phyloP scores from a whole-genome alignment of 2,888 invertebrate genomes.

The Elegia similella region DNA sequence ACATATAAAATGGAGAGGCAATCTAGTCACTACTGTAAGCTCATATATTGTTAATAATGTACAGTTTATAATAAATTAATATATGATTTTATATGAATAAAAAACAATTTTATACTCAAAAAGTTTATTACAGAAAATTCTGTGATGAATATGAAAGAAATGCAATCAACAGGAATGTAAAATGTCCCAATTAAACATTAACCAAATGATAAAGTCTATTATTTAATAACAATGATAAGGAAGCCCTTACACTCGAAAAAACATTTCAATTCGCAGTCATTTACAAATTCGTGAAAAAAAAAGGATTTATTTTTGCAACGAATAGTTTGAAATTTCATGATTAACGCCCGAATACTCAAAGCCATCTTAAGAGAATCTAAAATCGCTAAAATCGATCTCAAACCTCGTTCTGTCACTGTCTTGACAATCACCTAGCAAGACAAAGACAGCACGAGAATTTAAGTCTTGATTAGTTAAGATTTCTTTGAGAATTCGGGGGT shows the following conservation, averaged over 20 bases:
- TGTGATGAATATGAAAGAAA: slow-evolving; percentile 43
- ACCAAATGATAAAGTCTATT: slow-evolving; percentile 46
- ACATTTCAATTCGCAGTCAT: not conserved
- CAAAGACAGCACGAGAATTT: too few relatives aligned
- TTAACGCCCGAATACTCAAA: too few relatives aligned
- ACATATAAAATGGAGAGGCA: slow-evolving; percentile 49
- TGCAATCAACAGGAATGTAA: slow-evolving; percentile 69
- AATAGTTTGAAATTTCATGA: not conserved
- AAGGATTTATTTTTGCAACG: not conserved
- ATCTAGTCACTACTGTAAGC: slow-evolving; percentile 72
- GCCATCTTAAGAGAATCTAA: too few relatives aligned
- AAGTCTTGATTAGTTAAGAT: not conserved
- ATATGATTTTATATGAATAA: slow-evolving; percentile 42
- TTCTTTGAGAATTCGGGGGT: not conserved
- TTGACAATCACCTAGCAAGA: too few relatives aligned
- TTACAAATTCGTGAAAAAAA: too few relatives aligned
- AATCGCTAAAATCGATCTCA: too few relatives aligned
- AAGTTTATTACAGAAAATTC: slow-evolving; percentile 60
- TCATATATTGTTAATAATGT: slow-evolving; percentile 52
- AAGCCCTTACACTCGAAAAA: slow-evolving; percentile 31
- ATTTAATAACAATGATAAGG: slow-evolving; percentile 41
- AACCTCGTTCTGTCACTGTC: too few relatives aligned
- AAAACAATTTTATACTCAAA: slow-evolving; percentile 57
- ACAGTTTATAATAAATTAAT: slow-evolving; percentile 36
- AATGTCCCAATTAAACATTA: slow-evolving; percentile 65